phyloP scores from a whole-genome alignment of 2,888 invertebrate genomes.

The Lathronympha strigana region DNA sequence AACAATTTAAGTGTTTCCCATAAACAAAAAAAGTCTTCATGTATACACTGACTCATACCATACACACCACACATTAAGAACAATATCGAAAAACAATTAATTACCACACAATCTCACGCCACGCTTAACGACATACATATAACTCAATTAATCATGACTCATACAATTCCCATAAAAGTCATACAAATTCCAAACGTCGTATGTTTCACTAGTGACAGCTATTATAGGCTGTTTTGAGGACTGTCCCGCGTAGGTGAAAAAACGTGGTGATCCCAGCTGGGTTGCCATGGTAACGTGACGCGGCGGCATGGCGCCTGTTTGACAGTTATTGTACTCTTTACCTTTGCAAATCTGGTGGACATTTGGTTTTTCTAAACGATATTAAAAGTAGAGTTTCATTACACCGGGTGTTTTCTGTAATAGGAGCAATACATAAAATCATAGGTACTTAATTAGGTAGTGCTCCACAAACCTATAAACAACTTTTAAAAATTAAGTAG shows the following conservation, averaged over 20 bases:
- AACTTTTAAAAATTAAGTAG: too few species aligned
- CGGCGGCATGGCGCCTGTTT: slow-evolving; percentile 65
- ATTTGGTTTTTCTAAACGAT: neutral
- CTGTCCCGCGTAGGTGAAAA: slow-evolving; percentile 16
- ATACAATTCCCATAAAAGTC: slow-evolving; percentile 27
- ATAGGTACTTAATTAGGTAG: too few species aligned
- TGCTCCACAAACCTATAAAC: too few species aligned
- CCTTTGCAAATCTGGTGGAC: neutral
- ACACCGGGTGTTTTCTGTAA: too few species aligned
- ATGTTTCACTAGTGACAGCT: neutral
- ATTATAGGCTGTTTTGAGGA: slow-evolving; percentile 4
- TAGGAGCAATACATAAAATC: too few species aligned
- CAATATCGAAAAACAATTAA: slow-evolving; percentile 27
- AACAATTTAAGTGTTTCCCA: neutral
- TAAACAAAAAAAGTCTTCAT: neutral
- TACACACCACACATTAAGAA: slow-evolving; percentile 3
- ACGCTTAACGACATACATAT: slow-evolving; percentile 17
- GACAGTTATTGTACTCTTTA: slow-evolving; percentile 3
- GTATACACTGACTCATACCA: neutral
- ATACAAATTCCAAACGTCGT: neutral
- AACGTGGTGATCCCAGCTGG: slow-evolving; percentile 43
- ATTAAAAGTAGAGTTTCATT: too few species aligned
- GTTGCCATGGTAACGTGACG: slow-evolving; percentile 63
- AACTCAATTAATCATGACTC: slow-evolving; percentile 28
- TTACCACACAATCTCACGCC: slow-evolving; percentile 29